A percentile compares a stretch with the other conserved stretches of the same genome.
These are phyloP conservation scores for Lacanobia wlatinum DNA, from an alignment of 2,888 invertebrate species.

Conservation along the genomic window DNA sequence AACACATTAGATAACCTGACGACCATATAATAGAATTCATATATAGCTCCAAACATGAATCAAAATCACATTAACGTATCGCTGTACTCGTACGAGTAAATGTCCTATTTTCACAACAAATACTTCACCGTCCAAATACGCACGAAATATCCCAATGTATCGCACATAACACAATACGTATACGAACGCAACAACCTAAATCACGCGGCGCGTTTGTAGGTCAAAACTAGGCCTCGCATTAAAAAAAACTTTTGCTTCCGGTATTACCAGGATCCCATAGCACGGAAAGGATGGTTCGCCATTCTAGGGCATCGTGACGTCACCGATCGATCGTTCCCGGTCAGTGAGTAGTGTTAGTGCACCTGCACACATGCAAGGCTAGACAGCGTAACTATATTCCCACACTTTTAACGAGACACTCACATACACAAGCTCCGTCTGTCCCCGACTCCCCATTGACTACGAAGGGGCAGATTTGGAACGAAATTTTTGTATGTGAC, in stretches of 20 bases:
- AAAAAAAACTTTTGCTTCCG: neutral
- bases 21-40: too few relatives aligned
- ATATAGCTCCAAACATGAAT: too few relatives aligned
- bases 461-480: neutral
- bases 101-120: neutral
- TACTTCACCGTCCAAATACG: neutral
- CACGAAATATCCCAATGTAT: neutral
- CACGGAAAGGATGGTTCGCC: neutral
- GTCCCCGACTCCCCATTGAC: neutral
- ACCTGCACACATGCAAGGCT: neutral
- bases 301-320: constrained; percentile 7
- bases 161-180: neutral
- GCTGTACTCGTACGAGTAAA: too few relatives aligned
- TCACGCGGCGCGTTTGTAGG: neutral
- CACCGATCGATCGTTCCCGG: constrained; percentile 6
- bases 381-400: neutral
- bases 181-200: neutral
- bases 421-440: neutral
- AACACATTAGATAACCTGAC: too few relatives aligned
- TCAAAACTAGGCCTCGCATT: neutral
- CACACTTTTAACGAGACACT: neutral
- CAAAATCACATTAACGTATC: too few relatives aligned
- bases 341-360: constrained; percentile 1
- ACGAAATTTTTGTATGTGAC: too few relatives aligned
- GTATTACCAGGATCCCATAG: neutral